Conservation (phyloP, 1,140 invertebrate species). For the Pseudachorutes palmiensis region DNA sequence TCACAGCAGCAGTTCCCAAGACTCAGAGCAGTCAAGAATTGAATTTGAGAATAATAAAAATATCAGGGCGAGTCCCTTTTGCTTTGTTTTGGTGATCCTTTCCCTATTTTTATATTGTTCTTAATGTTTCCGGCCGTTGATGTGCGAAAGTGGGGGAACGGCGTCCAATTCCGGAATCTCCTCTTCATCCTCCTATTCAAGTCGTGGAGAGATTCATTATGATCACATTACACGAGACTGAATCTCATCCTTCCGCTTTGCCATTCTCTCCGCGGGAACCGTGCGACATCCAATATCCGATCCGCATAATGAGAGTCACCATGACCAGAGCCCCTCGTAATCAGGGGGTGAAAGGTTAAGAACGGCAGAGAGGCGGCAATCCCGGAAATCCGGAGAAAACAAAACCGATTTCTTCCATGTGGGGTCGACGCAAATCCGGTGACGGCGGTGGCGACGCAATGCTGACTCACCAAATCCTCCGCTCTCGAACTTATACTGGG, state of each 20-base stretch:
- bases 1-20: no score
- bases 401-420: neutral
- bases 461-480: neutral
- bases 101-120: constrained; percentile 11
- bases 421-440: neutral
- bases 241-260: constrained; percentile 4
- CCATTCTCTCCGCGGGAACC: neutral
- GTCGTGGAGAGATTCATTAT: neutral
- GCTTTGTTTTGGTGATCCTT: neutral
- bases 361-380: neutral
- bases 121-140: neutral
- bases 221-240: neutral
- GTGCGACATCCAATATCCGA: constrained; percentile 6
- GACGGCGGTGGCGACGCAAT: no score
- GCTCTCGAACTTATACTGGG: no score
- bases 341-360: constrained; percentile 8
- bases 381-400: constrained; percentile 1
- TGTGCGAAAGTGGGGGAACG: neutral
- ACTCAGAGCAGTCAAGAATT: neutral
- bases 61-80: constrained; percentile 8
- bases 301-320: neutral
- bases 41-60: no score
- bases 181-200: neutral
- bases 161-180: constrained; percentile 5
- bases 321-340: neutral